Percentiles rank a stretch among this genome's conserved stretches.
These are phyloP conservation scores for Rostrhamus sociabilis DNA, from an alignment of 2,797 vertebrate species.

Conservation along the genomic window DNA sequence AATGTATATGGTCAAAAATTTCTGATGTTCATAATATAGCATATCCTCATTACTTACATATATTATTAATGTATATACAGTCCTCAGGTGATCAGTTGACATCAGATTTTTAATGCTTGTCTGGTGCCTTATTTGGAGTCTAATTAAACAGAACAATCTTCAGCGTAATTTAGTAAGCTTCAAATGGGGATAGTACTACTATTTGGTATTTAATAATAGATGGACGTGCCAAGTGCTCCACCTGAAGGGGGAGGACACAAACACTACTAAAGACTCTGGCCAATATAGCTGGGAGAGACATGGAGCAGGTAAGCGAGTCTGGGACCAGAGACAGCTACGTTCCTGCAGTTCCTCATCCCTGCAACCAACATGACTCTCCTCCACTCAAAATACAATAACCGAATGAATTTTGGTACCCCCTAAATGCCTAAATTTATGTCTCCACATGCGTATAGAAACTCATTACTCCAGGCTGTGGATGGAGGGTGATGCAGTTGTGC, in stretches of 20 bases:
- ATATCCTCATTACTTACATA: not conserved
- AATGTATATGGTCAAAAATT: not conserved
- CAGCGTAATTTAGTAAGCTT: not conserved
- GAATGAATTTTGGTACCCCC: not conserved
- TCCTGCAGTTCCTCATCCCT: not conserved
- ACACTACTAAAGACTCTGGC: not conserved
- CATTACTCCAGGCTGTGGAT: not conserved
- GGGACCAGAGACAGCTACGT: not conserved
- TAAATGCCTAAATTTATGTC: not conserved
- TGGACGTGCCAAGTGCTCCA: not conserved
- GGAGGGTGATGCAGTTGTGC: rapidly evolving
- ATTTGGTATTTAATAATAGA: not conserved
- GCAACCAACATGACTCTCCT: not conserved
- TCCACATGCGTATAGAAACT: not conserved
- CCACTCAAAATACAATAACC: not conserved
- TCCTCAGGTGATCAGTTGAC: not conserved
- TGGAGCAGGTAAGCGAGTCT: rapidly evolving
- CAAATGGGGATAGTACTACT: not conserved
- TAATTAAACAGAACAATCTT: not conserved
- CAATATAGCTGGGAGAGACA: not conserved
- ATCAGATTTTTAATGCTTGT: not conserved
- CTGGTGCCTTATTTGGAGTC: not conserved
- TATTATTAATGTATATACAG: not conserved
- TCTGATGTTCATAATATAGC: not conserved
- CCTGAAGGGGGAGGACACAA: not conserved